Conservation (phyloP, 2,888 invertebrate species). For the Pelosia muscerda region DNA sequence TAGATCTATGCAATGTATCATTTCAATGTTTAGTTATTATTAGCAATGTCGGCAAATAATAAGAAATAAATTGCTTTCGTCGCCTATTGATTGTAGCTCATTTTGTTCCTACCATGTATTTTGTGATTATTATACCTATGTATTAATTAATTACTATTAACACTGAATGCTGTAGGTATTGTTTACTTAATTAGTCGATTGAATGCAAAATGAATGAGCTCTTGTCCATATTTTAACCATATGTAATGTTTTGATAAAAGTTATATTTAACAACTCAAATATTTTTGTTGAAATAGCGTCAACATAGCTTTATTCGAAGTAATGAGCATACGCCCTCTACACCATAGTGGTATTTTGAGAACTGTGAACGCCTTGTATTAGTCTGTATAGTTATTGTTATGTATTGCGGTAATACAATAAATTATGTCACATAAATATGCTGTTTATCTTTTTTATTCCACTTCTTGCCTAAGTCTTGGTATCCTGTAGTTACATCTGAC, state of each 20-base stretch:
- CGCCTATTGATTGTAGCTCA: neutral
- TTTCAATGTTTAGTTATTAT: neutral
- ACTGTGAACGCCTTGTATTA: conserved; percentile 68
- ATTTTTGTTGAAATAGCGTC: conserved; percentile 41
- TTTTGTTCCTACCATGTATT: neutral
- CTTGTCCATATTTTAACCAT: neutral
- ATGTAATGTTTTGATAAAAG: conserved; percentile 37
- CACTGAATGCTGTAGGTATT: no score
- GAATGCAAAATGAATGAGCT: neutral
- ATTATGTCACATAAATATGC: conserved; percentile 40
- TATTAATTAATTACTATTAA: neutral
- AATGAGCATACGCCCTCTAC: conserved; percentile 30
- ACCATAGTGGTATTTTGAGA: conserved; percentile 62
- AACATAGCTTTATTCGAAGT: conserved; percentile 29
- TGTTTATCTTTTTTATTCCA: conserved; percentile 13
- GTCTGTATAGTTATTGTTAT: conserved; percentile 66
- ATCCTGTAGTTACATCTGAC: no score
- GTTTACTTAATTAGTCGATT: neutral
- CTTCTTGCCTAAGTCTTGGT: neutral
- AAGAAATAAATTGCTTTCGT: conserved; percentile 17
- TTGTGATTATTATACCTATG: neutral
- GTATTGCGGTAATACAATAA: conserved; percentile 66
- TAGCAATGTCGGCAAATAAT: conserved; percentile 7
- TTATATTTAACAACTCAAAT: conserved; percentile 38
- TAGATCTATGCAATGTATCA: neutral